Percentiles rank a stretch among this genome's conserved stretches.
Evolutionary conservation across 2,797 vertebrate species (phyloP).

Genomic region (Cephalopachus bancanus): DNA sequence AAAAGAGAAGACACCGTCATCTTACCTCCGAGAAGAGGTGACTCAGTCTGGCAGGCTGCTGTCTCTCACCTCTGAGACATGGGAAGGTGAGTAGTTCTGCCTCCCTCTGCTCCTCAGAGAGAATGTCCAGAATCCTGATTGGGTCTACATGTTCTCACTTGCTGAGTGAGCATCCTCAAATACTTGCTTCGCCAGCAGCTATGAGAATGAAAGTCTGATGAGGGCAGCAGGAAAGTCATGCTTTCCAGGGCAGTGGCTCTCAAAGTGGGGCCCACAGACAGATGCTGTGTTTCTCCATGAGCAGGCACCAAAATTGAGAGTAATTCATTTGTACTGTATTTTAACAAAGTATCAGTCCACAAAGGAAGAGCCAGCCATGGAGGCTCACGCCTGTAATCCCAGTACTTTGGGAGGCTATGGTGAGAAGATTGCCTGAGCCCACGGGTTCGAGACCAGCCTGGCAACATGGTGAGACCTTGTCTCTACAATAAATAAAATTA

Average conservation of each 20-base stretch:
- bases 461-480: too few relatives aligned
- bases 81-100: neutral
- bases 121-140: neutral
- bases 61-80: neutral
- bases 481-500: too few relatives aligned
- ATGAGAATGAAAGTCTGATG: neutral
- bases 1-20: neutral
- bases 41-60: neutral
- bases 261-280: neutral
- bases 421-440: too few relatives aligned
- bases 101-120: neutral
- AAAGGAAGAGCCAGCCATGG: too few relatives aligned
- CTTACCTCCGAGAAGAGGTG: neutral
- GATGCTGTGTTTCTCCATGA: neutral
- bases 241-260: neutral
- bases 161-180: neutral
- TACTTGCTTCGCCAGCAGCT: accelerated
- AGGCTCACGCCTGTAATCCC: too few relatives aligned
- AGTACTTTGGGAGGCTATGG: too few relatives aligned
- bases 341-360: neutral
- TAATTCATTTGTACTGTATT: neutral
- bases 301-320: neutral
- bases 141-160: neutral
- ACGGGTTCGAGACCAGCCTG: too few relatives aligned
- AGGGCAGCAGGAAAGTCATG: too few relatives aligned